These are phyloP conservation scores for Salticus scenicus DNA, from an alignment of 2,888 invertebrate genomes.

Conservation along the genomic window DNA sequence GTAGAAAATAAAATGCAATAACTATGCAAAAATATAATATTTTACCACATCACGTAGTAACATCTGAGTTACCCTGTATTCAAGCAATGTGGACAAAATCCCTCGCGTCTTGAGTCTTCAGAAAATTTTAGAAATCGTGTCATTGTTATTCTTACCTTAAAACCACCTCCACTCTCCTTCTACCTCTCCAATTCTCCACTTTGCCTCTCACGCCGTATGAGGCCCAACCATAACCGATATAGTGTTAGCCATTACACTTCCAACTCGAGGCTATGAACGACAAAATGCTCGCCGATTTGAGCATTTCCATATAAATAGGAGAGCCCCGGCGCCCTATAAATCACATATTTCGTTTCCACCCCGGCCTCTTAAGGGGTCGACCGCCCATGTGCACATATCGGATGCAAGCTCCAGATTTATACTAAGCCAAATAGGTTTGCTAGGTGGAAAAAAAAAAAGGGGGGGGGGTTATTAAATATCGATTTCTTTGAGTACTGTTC, in stretches of 20 bases:
- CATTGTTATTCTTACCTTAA: conserved; percentile 66
- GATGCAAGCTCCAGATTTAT: conserved; percentile 17
- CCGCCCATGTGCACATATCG: conserved; percentile 38
- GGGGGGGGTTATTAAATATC: conserved; percentile 68
- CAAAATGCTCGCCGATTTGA: conserved; percentile 67
- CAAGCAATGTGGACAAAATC: conserved; percentile 17
- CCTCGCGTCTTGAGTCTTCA: conserved; percentile 1
- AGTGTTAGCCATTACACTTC: conserved; percentile 60
- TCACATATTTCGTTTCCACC: conserved; percentile 56
- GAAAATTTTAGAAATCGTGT: conserved; percentile 61
- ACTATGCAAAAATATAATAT: too few relatives aligned
- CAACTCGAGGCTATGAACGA: conserved; percentile 67
- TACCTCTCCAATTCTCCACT: conserved; percentile 44
- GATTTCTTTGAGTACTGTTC: conserved; percentile 51
- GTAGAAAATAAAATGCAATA: too few relatives aligned
- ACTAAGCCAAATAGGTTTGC: conserved; percentile 29
- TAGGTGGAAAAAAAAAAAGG: too few relatives aligned
- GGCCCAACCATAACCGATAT: conserved; percentile 55
- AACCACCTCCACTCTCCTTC: conserved; percentile 24
- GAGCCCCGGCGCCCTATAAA: conserved; percentile 56
- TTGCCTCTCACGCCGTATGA: neutral
- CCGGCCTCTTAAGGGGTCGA: neutral
- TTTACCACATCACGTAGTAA: too few relatives aligned
- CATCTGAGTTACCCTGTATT: too few relatives aligned
- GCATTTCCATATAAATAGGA: conserved; percentile 69